These are phyloP conservation scores for Heterohyrax brucei DNA, from an alignment of 2,797 vertebrate genomes.

Conservation along the genomic window DNA sequence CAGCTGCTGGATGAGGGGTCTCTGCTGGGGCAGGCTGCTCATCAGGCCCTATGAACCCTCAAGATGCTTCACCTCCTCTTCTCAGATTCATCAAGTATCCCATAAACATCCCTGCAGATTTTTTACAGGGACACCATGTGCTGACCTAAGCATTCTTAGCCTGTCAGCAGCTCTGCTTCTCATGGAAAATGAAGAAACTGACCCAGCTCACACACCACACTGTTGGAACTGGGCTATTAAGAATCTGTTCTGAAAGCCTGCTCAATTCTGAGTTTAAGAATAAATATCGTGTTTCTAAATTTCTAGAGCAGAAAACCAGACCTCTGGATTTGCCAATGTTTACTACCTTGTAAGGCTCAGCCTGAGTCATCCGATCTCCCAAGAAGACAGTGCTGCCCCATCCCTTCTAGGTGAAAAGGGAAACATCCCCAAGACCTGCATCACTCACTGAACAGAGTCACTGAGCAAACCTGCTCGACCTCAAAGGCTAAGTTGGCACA, in stretches of 20 bases:
- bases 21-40: neutral
- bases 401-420: neutral
- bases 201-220: neutral
- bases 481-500: neutral
- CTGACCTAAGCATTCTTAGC: constrained; percentile 33
- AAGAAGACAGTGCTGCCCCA: neutral
- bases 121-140: neutral
- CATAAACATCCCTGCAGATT: neutral
- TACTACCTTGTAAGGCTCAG: neutral
- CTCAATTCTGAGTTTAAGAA: constrained; percentile 57
- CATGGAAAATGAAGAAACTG: constrained; percentile 31
- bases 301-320: constrained; percentile 55
- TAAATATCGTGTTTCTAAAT: constrained; percentile 69
- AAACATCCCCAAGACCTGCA: neutral
- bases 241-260: constrained; percentile 41
- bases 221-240: constrained; percentile 34
- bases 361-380: neutral
- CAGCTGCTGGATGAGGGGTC: neutral
- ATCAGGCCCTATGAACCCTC: neutral
- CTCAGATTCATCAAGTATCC: constrained; percentile 23
- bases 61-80: neutral
- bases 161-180: constrained; percentile 63
- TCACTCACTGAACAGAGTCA: neutral
- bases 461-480: neutral
- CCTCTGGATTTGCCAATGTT: constrained; percentile 27